Evolutionary conservation across 2,797 vertebrate species (phyloP).

Genomic region (Anableps anableps): DNA sequence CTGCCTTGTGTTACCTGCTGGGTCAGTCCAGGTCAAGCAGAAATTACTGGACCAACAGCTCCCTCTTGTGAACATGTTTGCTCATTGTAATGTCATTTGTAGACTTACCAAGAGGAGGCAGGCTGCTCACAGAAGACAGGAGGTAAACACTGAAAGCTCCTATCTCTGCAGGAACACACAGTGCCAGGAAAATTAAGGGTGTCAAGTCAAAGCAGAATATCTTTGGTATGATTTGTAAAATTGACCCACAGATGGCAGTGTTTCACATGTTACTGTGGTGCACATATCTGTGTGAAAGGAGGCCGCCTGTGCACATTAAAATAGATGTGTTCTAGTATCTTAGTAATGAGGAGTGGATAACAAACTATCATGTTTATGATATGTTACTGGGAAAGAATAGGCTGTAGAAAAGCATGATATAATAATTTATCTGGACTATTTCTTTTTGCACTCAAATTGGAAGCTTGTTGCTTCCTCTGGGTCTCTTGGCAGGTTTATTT

Average conservation of each 20-base stretch:
- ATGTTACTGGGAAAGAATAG: neutral
- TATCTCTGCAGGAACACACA: neutral
- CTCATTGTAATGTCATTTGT: neutral
- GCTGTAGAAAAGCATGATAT: neutral
- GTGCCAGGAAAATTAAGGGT: neutral
- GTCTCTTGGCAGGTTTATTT: conserved; percentile 33
- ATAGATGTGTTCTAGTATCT: neutral
- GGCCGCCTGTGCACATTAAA: neutral
- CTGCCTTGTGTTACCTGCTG: conserved; percentile 5
- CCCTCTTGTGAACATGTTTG: conserved; percentile 55
- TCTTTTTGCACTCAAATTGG: neutral
- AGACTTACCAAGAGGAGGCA: conserved; percentile 40
- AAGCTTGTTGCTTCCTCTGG: conserved; percentile 1
- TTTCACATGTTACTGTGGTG: neutral
- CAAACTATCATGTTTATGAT: neutral
- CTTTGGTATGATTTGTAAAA: conserved; percentile 2
- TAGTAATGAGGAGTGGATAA: neutral
- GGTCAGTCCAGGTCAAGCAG: conserved; percentile 56
- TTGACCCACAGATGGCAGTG: conserved; percentile 46
- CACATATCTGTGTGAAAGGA: neutral
- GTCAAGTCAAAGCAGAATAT: neutral
- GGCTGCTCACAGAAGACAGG: conserved; percentile 26
- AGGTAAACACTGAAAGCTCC: neutral
- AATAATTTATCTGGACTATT: neutral
- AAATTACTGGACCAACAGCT: conserved; percentile 39